These are phyloP conservation scores for Neodiprion pinetum DNA, from an alignment of 1,140 invertebrate genomes.

Conservation along the genomic window DNA sequence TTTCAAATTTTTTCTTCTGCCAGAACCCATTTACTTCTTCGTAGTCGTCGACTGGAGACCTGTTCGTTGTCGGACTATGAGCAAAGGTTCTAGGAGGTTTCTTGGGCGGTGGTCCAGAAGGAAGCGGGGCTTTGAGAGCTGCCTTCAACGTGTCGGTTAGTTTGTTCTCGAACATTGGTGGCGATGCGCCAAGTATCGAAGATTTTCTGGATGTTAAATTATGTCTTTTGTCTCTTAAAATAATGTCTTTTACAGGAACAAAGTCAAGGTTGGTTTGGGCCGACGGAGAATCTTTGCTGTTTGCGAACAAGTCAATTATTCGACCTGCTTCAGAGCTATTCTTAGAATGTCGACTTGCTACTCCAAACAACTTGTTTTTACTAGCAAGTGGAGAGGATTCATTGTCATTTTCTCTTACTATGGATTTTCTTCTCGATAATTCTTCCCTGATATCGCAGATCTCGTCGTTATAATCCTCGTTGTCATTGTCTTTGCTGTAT, in stretches of 20 bases:
- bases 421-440: conserved; percentile 29
- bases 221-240: conserved; percentile 45
- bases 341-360: conserved; percentile 22
- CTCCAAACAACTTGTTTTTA: neutral
- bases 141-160: conserved; percentile 67
- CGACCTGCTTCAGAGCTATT: conserved; percentile 15
- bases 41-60: conserved; percentile 4
- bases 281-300: conserved; percentile 41
- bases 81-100: conserved; percentile 75
- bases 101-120: conserved; percentile 71
- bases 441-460: conserved; percentile 34
- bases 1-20: neutral
- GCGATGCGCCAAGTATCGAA: conserved; percentile 18
- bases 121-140: conserved; percentile 69
- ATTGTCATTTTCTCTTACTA: neutral
- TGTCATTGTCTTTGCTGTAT: conserved; percentile 38
- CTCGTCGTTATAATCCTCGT: conserved; percentile 39
- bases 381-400: neutral
- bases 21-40: neutral
- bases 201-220: conserved; percentile 32
- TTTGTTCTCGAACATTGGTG: conserved; percentile 46
- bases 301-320: conserved; percentile 35
- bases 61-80: conserved; percentile 45
- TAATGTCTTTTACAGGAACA: conserved; percentile 27
- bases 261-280: conserved; percentile 13